These are phyloP conservation scores for Cavia aperea DNA, from an alignment of 2,113 vertebrate genomes.

Conservation along the genomic window DNA sequence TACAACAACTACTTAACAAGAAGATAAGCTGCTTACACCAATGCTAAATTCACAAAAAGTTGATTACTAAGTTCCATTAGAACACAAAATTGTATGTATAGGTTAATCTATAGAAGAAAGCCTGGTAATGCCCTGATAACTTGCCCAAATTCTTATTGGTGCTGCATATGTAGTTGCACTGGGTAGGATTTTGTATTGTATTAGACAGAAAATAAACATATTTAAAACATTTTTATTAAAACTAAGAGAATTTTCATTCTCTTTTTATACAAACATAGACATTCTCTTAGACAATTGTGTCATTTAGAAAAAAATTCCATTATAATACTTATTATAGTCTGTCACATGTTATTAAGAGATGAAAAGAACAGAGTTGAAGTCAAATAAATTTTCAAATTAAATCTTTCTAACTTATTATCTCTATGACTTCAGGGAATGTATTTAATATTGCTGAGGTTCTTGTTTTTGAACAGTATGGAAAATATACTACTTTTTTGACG, in stretches of 20 bases:
- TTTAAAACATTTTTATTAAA: background rate
- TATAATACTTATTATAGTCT: background rate
- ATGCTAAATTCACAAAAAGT: background rate
- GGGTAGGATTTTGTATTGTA: background rate
- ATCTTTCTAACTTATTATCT: background rate
- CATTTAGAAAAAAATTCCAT: background rate
- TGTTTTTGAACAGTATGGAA: background rate
- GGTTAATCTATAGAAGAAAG: background rate
- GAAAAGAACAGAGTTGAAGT: background rate
- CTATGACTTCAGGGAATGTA: background rate
- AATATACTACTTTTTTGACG: background rate
- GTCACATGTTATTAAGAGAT: background rate
- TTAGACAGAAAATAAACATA: background rate
- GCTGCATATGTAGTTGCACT: rapidly evolving
- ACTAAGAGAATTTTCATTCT: background rate
- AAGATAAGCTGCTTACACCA: background rate
- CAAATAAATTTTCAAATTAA: background rate
- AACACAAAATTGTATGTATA: background rate
- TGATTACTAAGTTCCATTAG: background rate
- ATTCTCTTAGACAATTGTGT: background rate
- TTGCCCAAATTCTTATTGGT: background rate
- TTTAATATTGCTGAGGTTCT: background rate
- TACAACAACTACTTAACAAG: background rate
- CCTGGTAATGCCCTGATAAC: background rate
- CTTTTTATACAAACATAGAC: background rate